Evolutionary conservation across 1,140 invertebrate genomes (phyloP).

Genomic region (Eubasilissa regina): DNA sequence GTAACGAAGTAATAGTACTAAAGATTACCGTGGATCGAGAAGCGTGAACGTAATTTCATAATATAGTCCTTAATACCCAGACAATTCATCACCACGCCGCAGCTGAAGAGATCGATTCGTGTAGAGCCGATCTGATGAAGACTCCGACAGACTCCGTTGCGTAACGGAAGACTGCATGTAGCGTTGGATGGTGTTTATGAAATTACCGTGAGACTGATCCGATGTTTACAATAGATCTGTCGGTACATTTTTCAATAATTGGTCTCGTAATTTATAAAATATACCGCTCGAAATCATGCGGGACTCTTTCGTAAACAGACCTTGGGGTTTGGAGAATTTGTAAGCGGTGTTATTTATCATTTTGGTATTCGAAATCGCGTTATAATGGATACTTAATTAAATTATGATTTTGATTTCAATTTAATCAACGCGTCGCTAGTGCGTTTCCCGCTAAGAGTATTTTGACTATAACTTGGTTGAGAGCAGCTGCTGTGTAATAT

Average conservation of each 20-base stretch:
- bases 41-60: background rate
- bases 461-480: no score
- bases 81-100: slow-evolving; percentile 22
- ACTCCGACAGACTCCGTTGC: background rate
- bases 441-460: no score
- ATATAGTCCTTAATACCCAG: slow-evolving; percentile 15
- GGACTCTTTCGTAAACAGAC: slow-evolving; percentile 20
- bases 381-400: background rate
- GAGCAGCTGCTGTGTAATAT: no score
- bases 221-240: slow-evolving; percentile 28
- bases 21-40: no score
- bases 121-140: slow-evolving; percentile 16
- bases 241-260: slow-evolving; percentile 31
- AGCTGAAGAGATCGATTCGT: slow-evolving; percentile 29
- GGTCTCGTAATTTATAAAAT: background rate
- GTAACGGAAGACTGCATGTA: slow-evolving; percentile 16
- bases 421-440: no score
- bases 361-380: background rate
- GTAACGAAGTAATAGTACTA: no score
- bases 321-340: background rate
- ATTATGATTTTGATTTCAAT: background rate
- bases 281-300: slow-evolving; percentile 1
- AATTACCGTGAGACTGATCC: slow-evolving; percentile 24
- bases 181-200: slow-evolving; percentile 3
- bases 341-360: slow-evolving; percentile 17